Base-by-base conservation (phyloP, 2,888 invertebrate genomes). In the Andrena flavipes region DNA sequence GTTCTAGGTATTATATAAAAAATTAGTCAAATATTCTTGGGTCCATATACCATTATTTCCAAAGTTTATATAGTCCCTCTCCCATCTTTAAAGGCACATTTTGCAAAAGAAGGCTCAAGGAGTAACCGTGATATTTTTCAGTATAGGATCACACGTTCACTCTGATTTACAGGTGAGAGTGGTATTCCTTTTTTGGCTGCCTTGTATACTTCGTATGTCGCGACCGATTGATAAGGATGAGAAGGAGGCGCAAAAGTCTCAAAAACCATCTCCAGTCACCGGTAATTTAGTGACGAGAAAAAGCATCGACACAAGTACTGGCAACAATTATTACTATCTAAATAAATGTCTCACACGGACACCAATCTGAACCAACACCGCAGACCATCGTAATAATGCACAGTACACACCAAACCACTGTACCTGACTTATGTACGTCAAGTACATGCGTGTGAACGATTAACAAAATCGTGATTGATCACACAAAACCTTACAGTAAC, bases 181-280 rank as follows among this genome's bases (percentile, higher is more conserved):
- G 92, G 96, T 99, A 93, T 98, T 99, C 95, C 96, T 99, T 92
- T 97, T 98, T 95, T 99, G 99, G 99, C 96, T 99, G 94, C 99
- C 99, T 91, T 99, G 98, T 96, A 95, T 99, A 91, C 96, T 99
- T 94, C 96, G 99, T 92, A 99, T 99, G 99, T 97, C 97, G 92
- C 95, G 97, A 89, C 97, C 97, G 59, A 94, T 94, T 69, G 94
- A 94, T 67, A 92, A 93, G 68, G 94, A 94, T 76, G 93, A 93
- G 84, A 90, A 94, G 91, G 91, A 95, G 59, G 82, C 89, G 75
- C 90, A 90, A 84, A 94, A 94, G 84, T 94, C 94, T 75, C 93
- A 94, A 77, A 94, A 94, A 92, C 92, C 94, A 63, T 94, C 94
- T 84, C 94, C 94, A 73, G 93, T 94, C 56, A 93, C 93, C 74